A percentile compares a stretch with the other conserved stretches of the same genome.
These are phyloP conservation scores for Rhegmatorhina hoffmannsi DNA, from an alignment of 2,113 vertebrate genomes.

Conservation along the genomic window DNA sequence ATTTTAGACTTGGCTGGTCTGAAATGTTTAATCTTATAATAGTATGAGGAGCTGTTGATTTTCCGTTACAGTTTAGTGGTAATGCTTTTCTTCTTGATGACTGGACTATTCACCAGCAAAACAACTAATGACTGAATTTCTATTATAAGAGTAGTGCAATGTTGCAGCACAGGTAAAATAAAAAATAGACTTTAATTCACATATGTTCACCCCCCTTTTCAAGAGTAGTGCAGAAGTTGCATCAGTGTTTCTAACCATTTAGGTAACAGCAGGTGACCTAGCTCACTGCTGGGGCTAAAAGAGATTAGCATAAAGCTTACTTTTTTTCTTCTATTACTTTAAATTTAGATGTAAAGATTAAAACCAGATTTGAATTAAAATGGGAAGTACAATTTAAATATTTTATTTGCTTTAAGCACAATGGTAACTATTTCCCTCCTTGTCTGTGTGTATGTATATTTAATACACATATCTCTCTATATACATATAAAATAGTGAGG, in stretches of 20 bases:
- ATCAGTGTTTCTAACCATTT: not conserved
- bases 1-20: not conserved
- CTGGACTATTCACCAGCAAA: not conserved
- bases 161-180: not conserved
- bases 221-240: not conserved
- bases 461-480: accelerated
- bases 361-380: not conserved
- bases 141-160: not conserved
- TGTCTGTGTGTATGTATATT: not conserved
- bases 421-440: not conserved
- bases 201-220: accelerated
- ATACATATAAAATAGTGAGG: not conserved
- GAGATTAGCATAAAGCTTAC: not conserved
- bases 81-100: not conserved
- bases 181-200: not conserved
- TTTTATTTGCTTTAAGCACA: not conserved
- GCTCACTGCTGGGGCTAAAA: not conserved
- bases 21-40: not conserved
- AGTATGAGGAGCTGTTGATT: not conserved
- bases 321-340: not conserved
- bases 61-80: not conserved
- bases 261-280: not conserved
- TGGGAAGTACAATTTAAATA: not conserved
- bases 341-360: not conserved
- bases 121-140: not conserved